phyloP scores from a whole-genome alignment of 2,797 vertebrate genomes.

The Sparus aurata region DNA sequence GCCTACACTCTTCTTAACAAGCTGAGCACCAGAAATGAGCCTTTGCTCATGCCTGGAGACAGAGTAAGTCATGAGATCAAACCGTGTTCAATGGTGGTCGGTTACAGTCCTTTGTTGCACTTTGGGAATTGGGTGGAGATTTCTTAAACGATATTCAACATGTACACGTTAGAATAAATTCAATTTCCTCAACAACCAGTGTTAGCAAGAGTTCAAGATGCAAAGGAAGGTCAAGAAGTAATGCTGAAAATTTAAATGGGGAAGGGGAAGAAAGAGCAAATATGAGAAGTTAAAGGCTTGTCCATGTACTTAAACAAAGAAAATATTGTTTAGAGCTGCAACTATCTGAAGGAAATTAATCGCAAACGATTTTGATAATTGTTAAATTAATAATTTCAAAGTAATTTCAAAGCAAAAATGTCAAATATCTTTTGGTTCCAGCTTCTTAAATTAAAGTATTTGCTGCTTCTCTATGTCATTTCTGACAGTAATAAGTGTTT shows the following conservation, averaged over 20 bases:
- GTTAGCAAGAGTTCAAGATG: background rate
- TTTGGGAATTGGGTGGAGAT: background rate
- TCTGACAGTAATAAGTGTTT: too few species aligned
- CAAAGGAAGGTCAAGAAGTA: too few species aligned
- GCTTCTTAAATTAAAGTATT: too few species aligned
- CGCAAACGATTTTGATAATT: too few species aligned
- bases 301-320: background rate
- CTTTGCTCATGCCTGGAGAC: conserved; percentile 93
- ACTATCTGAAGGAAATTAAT: too few species aligned
- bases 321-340: too few species aligned
- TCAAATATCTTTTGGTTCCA: too few species aligned
- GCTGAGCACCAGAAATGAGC: conserved; percentile 93
- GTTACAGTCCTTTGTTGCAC: background rate
- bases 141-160: background rate
- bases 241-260: too few species aligned
- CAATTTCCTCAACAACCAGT: background rate
- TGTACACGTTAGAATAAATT: background rate
- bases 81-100: background rate
- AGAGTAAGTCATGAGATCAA: conserved; percentile 86
- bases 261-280: background rate
- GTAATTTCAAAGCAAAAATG: too few species aligned
- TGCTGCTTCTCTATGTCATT: too few species aligned
- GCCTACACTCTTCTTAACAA: conserved; percentile 96
- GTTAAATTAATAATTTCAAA: too few species aligned
- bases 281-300: background rate